Base-by-base conservation (phyloP, 1,140 invertebrate genomes). In the Rhagoletis pomonella region DNA sequence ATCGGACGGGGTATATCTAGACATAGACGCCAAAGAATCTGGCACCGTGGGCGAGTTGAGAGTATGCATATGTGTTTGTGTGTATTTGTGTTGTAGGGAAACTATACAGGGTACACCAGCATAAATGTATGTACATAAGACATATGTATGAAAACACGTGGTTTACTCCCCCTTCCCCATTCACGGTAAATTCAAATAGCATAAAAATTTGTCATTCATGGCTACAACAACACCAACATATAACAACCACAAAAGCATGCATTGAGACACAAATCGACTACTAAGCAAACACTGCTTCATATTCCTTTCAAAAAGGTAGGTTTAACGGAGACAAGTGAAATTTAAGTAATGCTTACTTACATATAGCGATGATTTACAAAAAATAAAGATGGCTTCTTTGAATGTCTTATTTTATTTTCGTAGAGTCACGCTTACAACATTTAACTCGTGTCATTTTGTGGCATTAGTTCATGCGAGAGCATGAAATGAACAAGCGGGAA, bases 201-300 rank as follows among this genome's bases (percentile, higher is more conserved):
- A 91, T 91, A 90, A 90, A 89, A 91, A 91, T 91, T 91, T 91
- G 91, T 91, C 91, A 91, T 90, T 89, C 39, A 47, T 44, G 4
- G 67, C 39, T 73, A 47, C 5, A 17, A 17, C 67, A 44, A 73
- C 67, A 47, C 39, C 67, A 47, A 55, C 2, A 55, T 29, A 55
- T 3, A 55, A 73, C 42, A 73, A 47, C 67, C 14, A 47, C 42
- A 67, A 55, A 55, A 55, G 50, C 50, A 2, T 55, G 50, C 50
- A 55, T 3, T 55, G 50, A 5, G 50, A 55, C 50, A 55, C 50
- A 5, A 55, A 5, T 55, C 64, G 6, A 29, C 2, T 67, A 39
- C 64, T 67, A 29, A 29, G 29, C 64, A 29, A 67, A 10, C 64
- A 29, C 67, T 39, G 12, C 12, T 73, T 73, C 67, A 73, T 73